phyloP scores from a whole-genome alignment of 2,113 vertebrate species.

The Aegotheles bennettii region DNA sequence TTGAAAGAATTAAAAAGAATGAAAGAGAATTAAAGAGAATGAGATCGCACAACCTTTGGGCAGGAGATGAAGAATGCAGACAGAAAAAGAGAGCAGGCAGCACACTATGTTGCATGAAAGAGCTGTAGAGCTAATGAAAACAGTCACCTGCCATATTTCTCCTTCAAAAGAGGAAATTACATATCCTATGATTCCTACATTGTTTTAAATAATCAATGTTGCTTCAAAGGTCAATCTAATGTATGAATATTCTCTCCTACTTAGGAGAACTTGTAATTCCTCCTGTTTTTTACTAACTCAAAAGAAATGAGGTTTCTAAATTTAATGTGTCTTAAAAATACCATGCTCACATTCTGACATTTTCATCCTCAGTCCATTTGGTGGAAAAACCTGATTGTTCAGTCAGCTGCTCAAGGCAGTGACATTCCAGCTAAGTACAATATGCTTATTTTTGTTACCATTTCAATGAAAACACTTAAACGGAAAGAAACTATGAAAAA shows the following conservation, averaged over 20 bases:
- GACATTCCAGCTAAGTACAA: neutral
- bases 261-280: neutral
- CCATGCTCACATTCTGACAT: neutral
- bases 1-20: no score
- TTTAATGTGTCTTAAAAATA: neutral
- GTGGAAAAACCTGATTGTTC: neutral
- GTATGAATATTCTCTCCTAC: neutral
- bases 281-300: neutral
- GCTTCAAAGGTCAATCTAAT: neutral
- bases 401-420: neutral
- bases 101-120: neutral
- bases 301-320: neutral
- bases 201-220: neutral
- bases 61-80: neutral
- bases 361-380: neutral
- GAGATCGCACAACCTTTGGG: neutral
- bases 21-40: neutral
- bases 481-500: neutral
- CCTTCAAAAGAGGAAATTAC: accelerated
- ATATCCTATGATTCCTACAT: neutral
- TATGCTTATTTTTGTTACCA: neutral
- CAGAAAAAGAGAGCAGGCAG: neutral
- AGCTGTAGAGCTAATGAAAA: neutral
- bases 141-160: neutral
- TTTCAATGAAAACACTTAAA: neutral